Evolutionary conservation across 2,797 vertebrate genomes (phyloP).

Genomic region (Nannoperca australis): DNA sequence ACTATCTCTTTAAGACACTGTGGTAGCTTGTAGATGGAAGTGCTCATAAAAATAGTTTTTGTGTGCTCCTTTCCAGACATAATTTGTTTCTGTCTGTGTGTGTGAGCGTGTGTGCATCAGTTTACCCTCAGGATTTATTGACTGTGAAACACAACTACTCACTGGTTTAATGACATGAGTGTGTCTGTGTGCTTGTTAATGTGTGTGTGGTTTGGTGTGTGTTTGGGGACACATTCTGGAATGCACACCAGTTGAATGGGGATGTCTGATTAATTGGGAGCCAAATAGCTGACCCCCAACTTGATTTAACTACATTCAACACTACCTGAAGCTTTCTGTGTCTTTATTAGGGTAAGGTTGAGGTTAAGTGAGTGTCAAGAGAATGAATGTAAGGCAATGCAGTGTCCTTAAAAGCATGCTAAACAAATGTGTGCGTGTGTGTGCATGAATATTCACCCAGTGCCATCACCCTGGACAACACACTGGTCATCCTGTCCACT

Average conservation of each 20-base stretch:
- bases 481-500: conserved; percentile 95
- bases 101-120: conserved; percentile 41
- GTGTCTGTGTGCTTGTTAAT: conserved; percentile 40
- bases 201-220: conserved; percentile 31
- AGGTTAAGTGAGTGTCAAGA: conserved; percentile 10
- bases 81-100: conserved; percentile 55
- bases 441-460: conserved; percentile 76
- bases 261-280: conserved; percentile 50
- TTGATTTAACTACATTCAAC: conserved; percentile 30
- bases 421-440: conserved; percentile 7
- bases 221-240: conserved; percentile 29
- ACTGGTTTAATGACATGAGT: conserved; percentile 64
- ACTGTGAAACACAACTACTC: conserved; percentile 61
- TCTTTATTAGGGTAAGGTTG: conserved; percentile 9
- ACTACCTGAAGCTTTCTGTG: conserved; percentile 12
- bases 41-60: conserved; percentile 49
- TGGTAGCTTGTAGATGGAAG: conserved; percentile 46
- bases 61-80: conserved; percentile 47
- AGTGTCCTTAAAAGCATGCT: neutral
- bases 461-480: conserved; percentile 97
- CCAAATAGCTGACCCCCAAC: conserved; percentile 27
- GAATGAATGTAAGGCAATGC: conserved; percentile 2
- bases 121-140: conserved; percentile 71
- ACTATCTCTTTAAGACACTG: conserved; percentile 39
- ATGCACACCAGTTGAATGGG: conserved; percentile 25